Percentiles rank a stretch among this genome's conserved stretches.
These are phyloP conservation scores for Cheilosia vulpina DNA, from an alignment of 2,888 invertebrate species.

Conservation along the genomic window DNA sequence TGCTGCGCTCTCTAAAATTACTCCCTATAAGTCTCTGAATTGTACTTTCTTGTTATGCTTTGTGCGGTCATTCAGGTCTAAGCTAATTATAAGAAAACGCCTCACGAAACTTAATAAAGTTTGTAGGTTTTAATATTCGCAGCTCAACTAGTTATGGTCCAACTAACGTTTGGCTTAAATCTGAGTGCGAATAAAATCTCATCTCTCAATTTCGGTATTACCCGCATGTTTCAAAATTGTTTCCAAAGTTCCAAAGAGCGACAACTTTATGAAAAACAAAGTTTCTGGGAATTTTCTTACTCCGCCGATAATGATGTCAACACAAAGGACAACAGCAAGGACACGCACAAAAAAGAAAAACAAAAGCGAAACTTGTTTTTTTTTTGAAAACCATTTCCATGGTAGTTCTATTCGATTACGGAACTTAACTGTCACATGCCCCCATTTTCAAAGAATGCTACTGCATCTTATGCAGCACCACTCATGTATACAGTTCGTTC, in stretches of 20 bases:
- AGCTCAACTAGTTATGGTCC: background rate
- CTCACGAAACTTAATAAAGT: too few species aligned
- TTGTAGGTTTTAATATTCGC: too few species aligned
- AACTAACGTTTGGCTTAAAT: background rate
- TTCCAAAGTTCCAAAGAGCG: slow-evolving; percentile 11
- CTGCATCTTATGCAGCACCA: slow-evolving; percentile 17
- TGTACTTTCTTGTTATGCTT: too few species aligned
- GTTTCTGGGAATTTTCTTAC: slow-evolving; percentile 47
- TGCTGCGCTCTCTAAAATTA: too few species aligned
- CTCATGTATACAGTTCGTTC: slow-evolving; percentile 9
- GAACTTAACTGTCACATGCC: slow-evolving; percentile 68
- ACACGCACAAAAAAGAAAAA: slow-evolving; percentile 40
- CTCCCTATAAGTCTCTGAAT: too few species aligned
- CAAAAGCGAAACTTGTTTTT: background rate
- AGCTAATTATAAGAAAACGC: too few species aligned
- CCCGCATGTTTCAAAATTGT: slow-evolving; percentile 38
- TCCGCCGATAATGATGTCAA: slow-evolving; percentile 65
- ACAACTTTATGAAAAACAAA: slow-evolving; percentile 39
- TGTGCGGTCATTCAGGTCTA: too few species aligned
- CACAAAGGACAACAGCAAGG: slow-evolving; percentile 26
- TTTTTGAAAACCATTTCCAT: slow-evolving; percentile 65
- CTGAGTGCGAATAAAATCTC: background rate
- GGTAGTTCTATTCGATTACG: slow-evolving; percentile 71
- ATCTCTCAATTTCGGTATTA: background rate
- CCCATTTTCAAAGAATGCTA: slow-evolving; percentile 51